These are phyloP conservation scores for Ctenoplectra terminalis DNA, from an alignment of 1,140 invertebrate species.

Conservation along the genomic window DNA sequence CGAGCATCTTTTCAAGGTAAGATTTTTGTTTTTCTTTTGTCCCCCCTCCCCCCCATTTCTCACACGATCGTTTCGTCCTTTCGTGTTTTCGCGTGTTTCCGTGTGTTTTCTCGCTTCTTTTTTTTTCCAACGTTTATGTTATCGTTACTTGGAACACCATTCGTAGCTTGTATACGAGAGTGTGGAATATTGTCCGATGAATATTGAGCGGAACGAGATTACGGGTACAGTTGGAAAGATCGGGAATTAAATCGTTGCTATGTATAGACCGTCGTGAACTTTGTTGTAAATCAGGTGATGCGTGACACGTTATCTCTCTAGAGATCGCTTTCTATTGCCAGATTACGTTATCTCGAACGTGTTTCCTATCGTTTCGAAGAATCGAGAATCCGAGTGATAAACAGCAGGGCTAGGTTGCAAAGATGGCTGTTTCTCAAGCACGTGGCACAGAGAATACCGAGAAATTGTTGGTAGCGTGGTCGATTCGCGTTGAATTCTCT, in stretches of 20 bases:
- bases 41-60: neutral
- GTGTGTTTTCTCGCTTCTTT: no score
- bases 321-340: neutral
- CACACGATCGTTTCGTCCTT: no score
- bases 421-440: slow-evolving; percentile 38
- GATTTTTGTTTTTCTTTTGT: slow-evolving; percentile 8
- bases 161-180: no score
- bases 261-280: neutral
- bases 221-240: neutral
- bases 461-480: neutral
- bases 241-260: neutral
- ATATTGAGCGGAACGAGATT: neutral
- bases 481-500: slow-evolving; percentile 31
- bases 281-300: slow-evolving; percentile 21
- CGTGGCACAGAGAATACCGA: neutral
- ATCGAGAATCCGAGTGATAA: slow-evolving; percentile 37
- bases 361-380: slow-evolving; percentile 5
- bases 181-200: neutral
- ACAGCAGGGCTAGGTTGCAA: neutral
- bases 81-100: no score
- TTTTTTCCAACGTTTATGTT: no score
- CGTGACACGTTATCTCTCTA: no score
- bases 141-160: no score
- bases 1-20: slow-evolving; percentile 79
- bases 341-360: neutral